A percentile compares a stretch with the other conserved stretches of the same genome.
Conservation (phyloP, 1,140 invertebrate species). For the Hylaeus anthracinus region DNA sequence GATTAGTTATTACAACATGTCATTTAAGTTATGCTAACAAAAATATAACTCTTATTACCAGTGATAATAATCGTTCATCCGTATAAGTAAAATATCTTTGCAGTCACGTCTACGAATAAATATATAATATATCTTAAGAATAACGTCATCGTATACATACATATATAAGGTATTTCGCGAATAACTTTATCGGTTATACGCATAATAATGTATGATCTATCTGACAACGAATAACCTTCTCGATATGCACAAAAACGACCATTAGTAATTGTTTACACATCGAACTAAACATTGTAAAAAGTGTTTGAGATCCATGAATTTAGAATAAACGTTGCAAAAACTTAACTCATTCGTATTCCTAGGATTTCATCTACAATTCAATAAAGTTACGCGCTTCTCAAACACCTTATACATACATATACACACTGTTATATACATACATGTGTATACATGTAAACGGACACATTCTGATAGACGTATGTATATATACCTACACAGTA, state of each 20-base stretch:
- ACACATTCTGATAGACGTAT: constrained; percentile 20
- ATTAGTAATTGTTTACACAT: not conserved
- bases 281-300: constrained; percentile 9
- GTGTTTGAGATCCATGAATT: not conserved
- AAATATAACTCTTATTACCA: constrained; percentile 70
- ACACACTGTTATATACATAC: constrained; percentile 26
- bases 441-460: constrained; percentile 27
- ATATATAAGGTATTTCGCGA: constrained; percentile 22
- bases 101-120: constrained; percentile 50
- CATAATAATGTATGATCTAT: not conserved
- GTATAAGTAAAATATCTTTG: constrained; percentile 72
- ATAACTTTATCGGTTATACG: not conserved
- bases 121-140: constrained; percentile 36
- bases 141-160: constrained; percentile 13
- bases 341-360: not conserved
- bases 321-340: not conserved
- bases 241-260: not conserved
- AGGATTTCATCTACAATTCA: not conserved
- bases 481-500: constrained; percentile 24
- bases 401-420: constrained; percentile 37
- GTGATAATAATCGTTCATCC: constrained; percentile 52
- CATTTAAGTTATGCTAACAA: constrained; percentile 67
- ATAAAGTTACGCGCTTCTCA: constrained; percentile 7
- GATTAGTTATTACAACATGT: constrained; percentile 57
- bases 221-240: constrained; percentile 3